Evolutionary conservation across 2,113 vertebrate genomes (phyloP).

Genomic region (Elachura formosa): DNA sequence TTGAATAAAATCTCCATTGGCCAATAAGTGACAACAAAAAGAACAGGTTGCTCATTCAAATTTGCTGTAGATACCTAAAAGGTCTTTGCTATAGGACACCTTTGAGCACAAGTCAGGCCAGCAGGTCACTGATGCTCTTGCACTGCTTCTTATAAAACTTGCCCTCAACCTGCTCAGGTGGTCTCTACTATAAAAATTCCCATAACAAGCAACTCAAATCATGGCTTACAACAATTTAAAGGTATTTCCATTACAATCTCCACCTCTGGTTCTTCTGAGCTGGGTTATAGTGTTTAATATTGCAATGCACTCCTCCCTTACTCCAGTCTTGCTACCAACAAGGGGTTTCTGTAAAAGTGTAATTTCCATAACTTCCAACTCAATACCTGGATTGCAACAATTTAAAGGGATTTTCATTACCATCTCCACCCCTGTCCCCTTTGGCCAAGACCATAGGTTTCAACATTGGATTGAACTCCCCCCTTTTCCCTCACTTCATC

Average conservation of each 20-base stretch:
- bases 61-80: neutral
- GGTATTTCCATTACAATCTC: neutral
- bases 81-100: neutral
- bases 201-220: neutral
- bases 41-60: neutral
- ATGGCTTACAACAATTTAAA: fast-evolving
- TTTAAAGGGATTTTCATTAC: neutral
- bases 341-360: neutral
- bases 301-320: neutral
- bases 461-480: neutral
- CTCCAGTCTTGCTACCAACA: neutral
- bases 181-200: neutral
- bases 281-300: neutral
- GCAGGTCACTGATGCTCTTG: neutral
- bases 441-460: neutral
- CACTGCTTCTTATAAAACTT: neutral
- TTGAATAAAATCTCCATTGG: neutral
- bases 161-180: neutral
- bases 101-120: neutral
- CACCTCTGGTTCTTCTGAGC: neutral
- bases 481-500: neutral
- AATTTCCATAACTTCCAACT: neutral
- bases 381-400: neutral
- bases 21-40: neutral
- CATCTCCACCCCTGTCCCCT: neutral